Evolutionary conservation across 1,140 invertebrate species (phyloP), one percentile per base, ranked within the genome.

Genomic region (Zophobas morio): DNA sequence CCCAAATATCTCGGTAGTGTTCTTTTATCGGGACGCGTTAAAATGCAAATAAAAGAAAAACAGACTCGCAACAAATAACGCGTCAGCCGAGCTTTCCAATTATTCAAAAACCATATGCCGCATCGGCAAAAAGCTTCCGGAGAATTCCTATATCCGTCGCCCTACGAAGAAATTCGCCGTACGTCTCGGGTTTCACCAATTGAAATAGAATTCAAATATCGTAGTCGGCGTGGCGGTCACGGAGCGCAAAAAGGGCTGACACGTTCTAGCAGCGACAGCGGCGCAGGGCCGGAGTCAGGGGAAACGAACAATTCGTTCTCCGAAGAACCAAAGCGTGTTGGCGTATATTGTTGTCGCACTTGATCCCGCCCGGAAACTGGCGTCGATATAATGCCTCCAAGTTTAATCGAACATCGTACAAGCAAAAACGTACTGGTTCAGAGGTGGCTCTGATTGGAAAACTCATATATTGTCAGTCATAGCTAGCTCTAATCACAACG

Each of bases 181-280:
- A 63, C 57, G 57, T 63, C 57, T 63, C 36, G 60, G 20, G 42
- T 66, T 42, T 66, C 60, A 42, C 36, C 60, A 42, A 73, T 73
- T 42, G 54, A 73, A 73, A 73, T 73, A 73, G 71, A 73, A 73
- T 73, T 73, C 71, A 73, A 73, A 73, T 73, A 73, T 73, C 71
- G 71, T 20, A 20, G 20, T 53, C 54, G 71, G 46, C 35, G 51
- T 35, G 37, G 49, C 70, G 49, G 54, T 56, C 37, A 73, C 32
- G 49, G 54, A 51, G 49, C 42, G 49, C 71, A 73, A 73, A 53
- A 73, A 53, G 71, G 20, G 49, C 54, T 40, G 49, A 36, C 49
- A 73, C 71, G 71, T 73, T 53, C 71, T 51, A 49, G 53, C 70
- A 35, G 20, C 20, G 20, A 20, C 20, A 20, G 4, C 34, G 51